Conservation (phyloP, 2,888 invertebrate species). For the Aromia moschata region DNA sequence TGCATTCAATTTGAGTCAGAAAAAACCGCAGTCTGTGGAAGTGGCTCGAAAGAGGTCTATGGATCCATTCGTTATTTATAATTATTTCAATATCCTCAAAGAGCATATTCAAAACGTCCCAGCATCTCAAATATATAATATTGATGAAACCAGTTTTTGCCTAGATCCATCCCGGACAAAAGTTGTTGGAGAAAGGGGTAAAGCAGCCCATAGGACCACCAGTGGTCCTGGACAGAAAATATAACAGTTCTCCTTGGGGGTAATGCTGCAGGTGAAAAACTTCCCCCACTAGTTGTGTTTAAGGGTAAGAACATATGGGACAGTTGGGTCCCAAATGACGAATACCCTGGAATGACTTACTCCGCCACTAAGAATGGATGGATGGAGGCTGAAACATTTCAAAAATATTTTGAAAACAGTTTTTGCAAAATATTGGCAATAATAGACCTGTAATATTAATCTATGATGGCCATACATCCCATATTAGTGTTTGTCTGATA, state of each 20-base stretch:
- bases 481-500: too few species aligned
- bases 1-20: too few species aligned
- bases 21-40: constrained; percentile 54
- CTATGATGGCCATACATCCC: constrained; percentile 52
- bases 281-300: constrained; percentile 27
- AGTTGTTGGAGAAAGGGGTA: constrained; percentile 7
- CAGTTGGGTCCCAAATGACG: not conserved
- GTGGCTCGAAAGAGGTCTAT: constrained; percentile 42
- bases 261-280: constrained; percentile 35
- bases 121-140: constrained; percentile 1
- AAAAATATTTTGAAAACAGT: constrained; percentile 48
- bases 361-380: constrained; percentile 31
- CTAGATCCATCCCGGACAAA: not conserved
- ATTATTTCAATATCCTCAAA: constrained; percentile 35
- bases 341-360: constrained; percentile 5
- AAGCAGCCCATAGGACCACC: too few species aligned
- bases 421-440: constrained; percentile 46
- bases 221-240: constrained; percentile 25
- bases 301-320: constrained; percentile 3
- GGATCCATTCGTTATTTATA: constrained; percentile 45
- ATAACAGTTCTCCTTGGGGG: constrained; percentile 26
- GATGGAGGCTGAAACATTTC: constrained; percentile 52
- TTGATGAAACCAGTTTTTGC: constrained; percentile 3
- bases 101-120: constrained; percentile 4
- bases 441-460: constrained; percentile 49